These are phyloP conservation scores for Kryptolebias marmoratus DNA, from an alignment of 2,113 vertebrate species.

Conservation along the genomic window DNA sequence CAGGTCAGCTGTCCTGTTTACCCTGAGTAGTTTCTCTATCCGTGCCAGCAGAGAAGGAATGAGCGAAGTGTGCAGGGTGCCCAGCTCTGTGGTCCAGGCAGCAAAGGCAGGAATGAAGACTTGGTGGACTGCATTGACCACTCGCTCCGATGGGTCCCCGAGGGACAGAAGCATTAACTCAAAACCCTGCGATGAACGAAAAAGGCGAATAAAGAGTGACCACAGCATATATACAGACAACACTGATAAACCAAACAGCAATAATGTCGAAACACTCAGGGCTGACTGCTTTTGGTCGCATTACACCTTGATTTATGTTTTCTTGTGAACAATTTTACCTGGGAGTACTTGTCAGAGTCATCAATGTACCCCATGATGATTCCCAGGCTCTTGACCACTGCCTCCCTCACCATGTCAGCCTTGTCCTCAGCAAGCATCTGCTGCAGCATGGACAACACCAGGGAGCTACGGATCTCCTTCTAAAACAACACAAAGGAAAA, in stretches of 20 bases:
- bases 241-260: neutral
- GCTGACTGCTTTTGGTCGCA: too few relatives aligned
- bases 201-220: constrained; percentile 25
- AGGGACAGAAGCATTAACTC: constrained; percentile 94
- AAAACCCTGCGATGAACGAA: constrained; percentile 87
- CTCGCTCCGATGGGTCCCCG: constrained; percentile 94
- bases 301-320: neutral
- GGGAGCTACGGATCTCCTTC: constrained; percentile 98
- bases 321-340: constrained; percentile 79
- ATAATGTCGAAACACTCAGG: too few relatives aligned
- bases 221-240: neutral
- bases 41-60: constrained; percentile 92
- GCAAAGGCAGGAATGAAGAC: constrained; percentile 98
- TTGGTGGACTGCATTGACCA: constrained; percentile 95
- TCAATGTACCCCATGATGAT: constrained; percentile 99
- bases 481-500: constrained; percentile 67
- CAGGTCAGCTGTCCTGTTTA: constrained; percentile 9
- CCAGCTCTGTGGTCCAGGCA: constrained; percentile 95
- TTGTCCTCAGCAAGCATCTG: constrained; percentile 99
- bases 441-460: constrained; percentile 98
- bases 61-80: constrained; percentile 90
- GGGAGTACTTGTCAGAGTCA: constrained; percentile 96
- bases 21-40: constrained; percentile 95
- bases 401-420: constrained; percentile 97
- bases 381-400: constrained; percentile 97